Conservation (phyloP, 2,888 invertebrate genomes). For the Protonemura montana region DNA sequence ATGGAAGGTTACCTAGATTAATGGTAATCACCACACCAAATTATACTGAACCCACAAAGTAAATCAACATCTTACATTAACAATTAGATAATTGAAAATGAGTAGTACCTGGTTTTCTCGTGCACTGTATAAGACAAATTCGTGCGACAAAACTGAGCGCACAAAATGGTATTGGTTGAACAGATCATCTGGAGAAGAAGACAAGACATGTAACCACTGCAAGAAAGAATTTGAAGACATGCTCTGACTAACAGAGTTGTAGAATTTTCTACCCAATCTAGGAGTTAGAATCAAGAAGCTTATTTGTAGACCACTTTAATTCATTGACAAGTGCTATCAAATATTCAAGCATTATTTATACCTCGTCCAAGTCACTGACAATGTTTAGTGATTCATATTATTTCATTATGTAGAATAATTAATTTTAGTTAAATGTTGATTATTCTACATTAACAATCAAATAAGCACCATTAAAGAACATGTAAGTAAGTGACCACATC, state of each 20-base stretch:
- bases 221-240: neutral
- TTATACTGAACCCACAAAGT: neutral
- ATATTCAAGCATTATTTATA: no score
- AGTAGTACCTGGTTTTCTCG: slow-evolving; percentile 61
- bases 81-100: slow-evolving; percentile 26
- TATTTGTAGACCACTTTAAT: no score
- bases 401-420: no score
- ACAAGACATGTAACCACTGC: slow-evolving; percentile 51
- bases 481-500: no score
- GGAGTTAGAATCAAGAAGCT: neutral
- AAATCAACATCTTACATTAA: slow-evolving; percentile 39
- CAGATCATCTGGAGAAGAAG: slow-evolving; percentile 60
- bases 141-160: slow-evolving; percentile 67
- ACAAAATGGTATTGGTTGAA: slow-evolving; percentile 61
- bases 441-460: no score
- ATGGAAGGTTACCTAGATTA: no score
- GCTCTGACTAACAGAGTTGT: neutral
- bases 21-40: no score
- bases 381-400: no score
- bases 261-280: neutral
- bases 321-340: no score
- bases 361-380: no score
- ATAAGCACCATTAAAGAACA: no score
- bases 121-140: slow-evolving; percentile 69
- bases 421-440: no score